phyloP scores from a whole-genome alignment of 2,888 invertebrate genomes.

The Phyllotreta striolata region DNA sequence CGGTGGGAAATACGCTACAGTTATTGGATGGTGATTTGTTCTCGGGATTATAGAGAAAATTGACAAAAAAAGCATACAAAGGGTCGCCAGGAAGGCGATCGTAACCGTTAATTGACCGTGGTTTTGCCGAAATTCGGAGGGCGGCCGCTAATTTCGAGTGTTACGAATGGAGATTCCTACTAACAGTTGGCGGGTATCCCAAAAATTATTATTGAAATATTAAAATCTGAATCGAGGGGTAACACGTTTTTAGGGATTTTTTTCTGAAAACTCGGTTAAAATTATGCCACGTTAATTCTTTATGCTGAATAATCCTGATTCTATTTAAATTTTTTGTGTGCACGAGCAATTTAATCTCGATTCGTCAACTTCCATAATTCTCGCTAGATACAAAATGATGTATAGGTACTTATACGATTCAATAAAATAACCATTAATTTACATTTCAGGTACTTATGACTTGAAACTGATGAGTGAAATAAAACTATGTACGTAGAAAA shows the following conservation, averaged over 20 bases:
- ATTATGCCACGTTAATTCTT: too few species aligned
- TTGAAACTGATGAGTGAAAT: too few species aligned
- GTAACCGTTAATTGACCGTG: constrained; percentile 30
- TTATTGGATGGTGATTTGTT: constrained; percentile 48
- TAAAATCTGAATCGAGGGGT: constrained; percentile 1
- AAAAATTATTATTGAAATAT: constrained; percentile 16
- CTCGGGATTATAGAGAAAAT: constrained; percentile 36
- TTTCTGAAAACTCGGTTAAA: too few species aligned
- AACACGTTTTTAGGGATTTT: constrained; percentile 1
- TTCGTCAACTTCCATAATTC: too few species aligned
- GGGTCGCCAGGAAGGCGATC: constrained; percentile 13
- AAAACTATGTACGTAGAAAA: too few species aligned
- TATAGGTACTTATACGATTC: too few species aligned
- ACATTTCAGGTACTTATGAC: too few species aligned
- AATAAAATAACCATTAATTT: too few species aligned
- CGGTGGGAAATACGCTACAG: constrained; percentile 33
- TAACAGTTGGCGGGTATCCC: constrained; percentile 11
- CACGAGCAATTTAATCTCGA: too few species aligned
- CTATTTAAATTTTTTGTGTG: too few species aligned
- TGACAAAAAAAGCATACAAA: constrained; percentile 34
- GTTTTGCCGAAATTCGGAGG: constrained; percentile 28
- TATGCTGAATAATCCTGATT: too few species aligned
- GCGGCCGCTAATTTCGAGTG: constrained; percentile 28
- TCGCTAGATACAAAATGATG: too few species aligned
- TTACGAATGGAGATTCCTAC: constrained; percentile 22